Percentiles rank a stretch among this genome's conserved stretches.
Evolutionary conservation across 2,888 invertebrate species (phyloP).

Genomic region (Acrocera orbiculus): DNA sequence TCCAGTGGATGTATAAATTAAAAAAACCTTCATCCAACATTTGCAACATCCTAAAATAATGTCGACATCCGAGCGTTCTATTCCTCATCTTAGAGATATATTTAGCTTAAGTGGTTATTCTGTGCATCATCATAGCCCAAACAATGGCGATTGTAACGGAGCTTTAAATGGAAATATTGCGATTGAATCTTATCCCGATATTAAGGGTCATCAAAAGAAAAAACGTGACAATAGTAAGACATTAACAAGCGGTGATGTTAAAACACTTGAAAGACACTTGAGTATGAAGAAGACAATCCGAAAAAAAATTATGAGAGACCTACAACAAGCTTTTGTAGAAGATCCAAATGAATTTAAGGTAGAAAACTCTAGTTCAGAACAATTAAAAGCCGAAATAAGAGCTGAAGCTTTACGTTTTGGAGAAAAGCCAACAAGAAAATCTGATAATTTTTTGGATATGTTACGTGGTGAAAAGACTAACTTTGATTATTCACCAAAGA

Average conservation of each 20-base stretch:
- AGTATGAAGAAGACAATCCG: slow-evolving; percentile 77
- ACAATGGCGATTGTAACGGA: slow-evolving; percentile 4
- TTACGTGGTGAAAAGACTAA: slow-evolving; percentile 35
- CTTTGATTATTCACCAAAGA: slow-evolving; percentile 24
- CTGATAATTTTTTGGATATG: slow-evolving; percentile 47
- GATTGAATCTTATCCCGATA: too few relatives aligned
- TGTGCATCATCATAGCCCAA: slow-evolving; percentile 28
- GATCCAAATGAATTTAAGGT: slow-evolving; percentile 55
- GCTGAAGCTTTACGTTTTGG: slow-evolving; percentile 48
- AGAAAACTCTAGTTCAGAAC: slow-evolving; percentile 49
- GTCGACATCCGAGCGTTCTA: slow-evolving; percentile 55
- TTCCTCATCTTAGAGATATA: slow-evolving; percentile 59
- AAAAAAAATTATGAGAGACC: slow-evolving; percentile 69
- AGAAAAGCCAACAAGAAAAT: slow-evolving; percentile 33
- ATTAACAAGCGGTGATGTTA: slow-evolving; percentile 46
- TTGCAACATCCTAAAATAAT: too few relatives aligned
- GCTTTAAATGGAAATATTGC: slow-evolving; percentile 1
- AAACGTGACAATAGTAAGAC: slow-evolving; percentile 51
- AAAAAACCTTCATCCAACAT: too few relatives aligned
- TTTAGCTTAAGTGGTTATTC: slow-evolving; percentile 42
- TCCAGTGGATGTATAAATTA: too few relatives aligned
- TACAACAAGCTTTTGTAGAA: slow-evolving; percentile 56
- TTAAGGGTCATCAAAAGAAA: slow-evolving; percentile 35
- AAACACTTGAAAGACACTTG: slow-evolving; percentile 60
- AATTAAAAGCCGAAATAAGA: slow-evolving; percentile 47